A percentile compares a stretch with the other conserved stretches of the same genome.
These are phyloP conservation scores for Emydoidea blandingii DNA, from an alignment of 2,797 vertebrate genomes.

Conservation along the genomic window DNA sequence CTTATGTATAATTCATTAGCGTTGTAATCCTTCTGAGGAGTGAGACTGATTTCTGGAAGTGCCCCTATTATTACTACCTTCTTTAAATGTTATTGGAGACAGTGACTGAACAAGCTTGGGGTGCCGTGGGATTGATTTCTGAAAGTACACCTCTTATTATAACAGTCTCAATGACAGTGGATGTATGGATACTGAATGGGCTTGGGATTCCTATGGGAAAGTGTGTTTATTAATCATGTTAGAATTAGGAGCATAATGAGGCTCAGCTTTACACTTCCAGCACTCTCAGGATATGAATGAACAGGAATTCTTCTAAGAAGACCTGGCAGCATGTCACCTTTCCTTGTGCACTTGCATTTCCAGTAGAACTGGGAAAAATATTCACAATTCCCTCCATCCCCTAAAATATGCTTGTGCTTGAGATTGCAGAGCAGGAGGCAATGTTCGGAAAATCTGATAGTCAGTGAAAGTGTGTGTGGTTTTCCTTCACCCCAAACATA, in stretches of 20 bases:
- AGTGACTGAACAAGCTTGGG: background rate
- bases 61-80: background rate
- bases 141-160: background rate
- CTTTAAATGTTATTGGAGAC: background rate
- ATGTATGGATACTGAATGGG: background rate
- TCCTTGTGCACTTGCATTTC: background rate
- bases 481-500: background rate
- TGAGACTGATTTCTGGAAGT: background rate
- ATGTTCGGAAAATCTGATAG: background rate
- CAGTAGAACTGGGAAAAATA: background rate
- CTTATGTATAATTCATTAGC: background rate
- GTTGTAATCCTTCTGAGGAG: background rate
- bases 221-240: background rate
- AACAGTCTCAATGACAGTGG: background rate
- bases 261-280: background rate
- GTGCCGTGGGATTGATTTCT: conserved; percentile 21
- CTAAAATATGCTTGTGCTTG: background rate
- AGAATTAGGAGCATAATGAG: conserved; percentile 6
- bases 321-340: background rate
- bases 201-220: conserved; percentile 1
- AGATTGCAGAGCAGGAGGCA: background rate
- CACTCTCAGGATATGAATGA: background rate
- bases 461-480: background rate
- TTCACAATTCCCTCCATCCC: background rate
- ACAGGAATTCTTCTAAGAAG: background rate